Base-by-base conservation (phyloP, 2,113 vertebrate genomes). In the Peucedramus taeniatus region DNA sequence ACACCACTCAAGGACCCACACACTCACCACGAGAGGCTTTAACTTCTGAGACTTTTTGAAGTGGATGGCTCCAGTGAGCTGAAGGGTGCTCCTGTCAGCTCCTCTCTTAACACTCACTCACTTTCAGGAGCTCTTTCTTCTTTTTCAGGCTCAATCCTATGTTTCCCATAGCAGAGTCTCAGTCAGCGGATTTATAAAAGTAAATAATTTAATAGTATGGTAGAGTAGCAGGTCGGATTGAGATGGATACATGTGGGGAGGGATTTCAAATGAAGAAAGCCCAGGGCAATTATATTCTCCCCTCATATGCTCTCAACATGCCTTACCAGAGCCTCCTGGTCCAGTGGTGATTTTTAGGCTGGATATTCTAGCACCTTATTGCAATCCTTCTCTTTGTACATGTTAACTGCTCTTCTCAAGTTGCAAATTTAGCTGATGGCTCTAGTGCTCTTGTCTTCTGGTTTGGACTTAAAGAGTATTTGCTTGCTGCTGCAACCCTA, bases 171-270 rank as follows among this genome's bases (percentile, higher is more conserved):
- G 14, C 20, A 49, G 31, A 26, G 9, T n/a, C 24, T 18, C 57
- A 35, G 7, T 35, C 0, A 0, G 2, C 20, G 6, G 13, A 26
- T 49, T 35, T 22, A 35, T 35, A 42, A 49, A 49, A 49, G 9
- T 35, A 35, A 70, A 31, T 50, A 26, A 40, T 49, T 54, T n/a
- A 49, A 22, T 49, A 56, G 6, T 13, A 24, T 35, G 11, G 21
- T 71, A 31, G 17, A 42, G 17, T 13, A 37, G 26, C 31, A 56
- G 16, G 30, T 35, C 35, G 49, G 20, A 6, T 60, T 60, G 18
- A 69, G 23, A 31, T 51, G 14, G 11, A 27, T 15, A 15, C 7
- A 5, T 40, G 13, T 49, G 6, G 21, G 8, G 17, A 49, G 21
- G 20, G 21, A 20, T 45, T 54, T 61, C 39, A 64, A 56, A 56